Base-by-base conservation (phyloP, 2,113 vertebrate genomes). In the Rhinopomastus cyanomelas region DNA sequence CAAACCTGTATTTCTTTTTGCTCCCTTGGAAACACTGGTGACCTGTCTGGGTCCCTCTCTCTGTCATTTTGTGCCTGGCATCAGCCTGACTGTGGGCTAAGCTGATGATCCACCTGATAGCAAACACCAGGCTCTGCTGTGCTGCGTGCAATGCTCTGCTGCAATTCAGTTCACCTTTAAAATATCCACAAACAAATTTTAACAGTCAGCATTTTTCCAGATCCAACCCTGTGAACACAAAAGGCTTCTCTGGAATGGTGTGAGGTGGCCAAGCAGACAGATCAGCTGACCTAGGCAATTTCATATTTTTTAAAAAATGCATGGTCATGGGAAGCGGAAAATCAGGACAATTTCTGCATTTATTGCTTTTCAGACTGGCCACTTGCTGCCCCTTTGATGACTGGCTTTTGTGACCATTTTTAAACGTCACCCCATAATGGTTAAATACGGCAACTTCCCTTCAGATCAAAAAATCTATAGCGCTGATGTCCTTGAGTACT, bases 381-480 rank as follows among this genome's bases (percentile, higher is more conserved):
- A 46, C 66, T 9, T 29, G n/a, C 57, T 6, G 3, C 30, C 14
- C 21, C 39, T 16, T 29, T 74, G 57, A 49, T 66, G 59, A 6
- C 37, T 34, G 62, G 21, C 22, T 48, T 27, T 46, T 46, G 52
- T 22, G 46, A 61, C 36, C 37, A 16, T 56, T 62, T 86, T 82
- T 85, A 52, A 89, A 37, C 34, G 44, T 44, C 3, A 1, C 13
- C 14, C 16, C 5, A 3, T 64, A 44, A 81, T 17, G 21, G 57
- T 74, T 86, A 81, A 90, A 83, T 37, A 59, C 73, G 74, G 68
- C 55, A 83, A 60, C 52, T 85, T 89, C 22, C 67, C 61, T 94
- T 86, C 36, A 34, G 73, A 67, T 60, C 32, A 71, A 75, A 90
- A 83, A 29, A 89, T 62, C 88, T 66, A 62, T 56, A 46, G 65